Percentiles rank a stretch among this genome's conserved stretches.
Conservation (phyloP, 2,888 invertebrate genomes). For the Pseudococcus longispinus region DNA sequence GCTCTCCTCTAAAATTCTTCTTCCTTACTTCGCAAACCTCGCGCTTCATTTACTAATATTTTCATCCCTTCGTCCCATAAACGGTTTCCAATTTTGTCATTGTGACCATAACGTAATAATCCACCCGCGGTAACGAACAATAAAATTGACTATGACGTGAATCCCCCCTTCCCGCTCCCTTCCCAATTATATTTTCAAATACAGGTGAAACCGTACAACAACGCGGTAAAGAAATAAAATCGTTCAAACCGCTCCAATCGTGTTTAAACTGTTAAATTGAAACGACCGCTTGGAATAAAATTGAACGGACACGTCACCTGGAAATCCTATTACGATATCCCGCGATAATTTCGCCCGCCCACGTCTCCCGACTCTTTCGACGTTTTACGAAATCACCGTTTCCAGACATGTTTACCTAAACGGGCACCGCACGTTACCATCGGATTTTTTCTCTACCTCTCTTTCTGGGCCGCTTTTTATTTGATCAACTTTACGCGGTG, state of each 20-base stretch:
- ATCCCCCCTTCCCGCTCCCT: not conserved
- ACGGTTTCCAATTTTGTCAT: not conserved
- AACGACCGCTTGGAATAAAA: not conserved
- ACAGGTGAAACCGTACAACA: not conserved
- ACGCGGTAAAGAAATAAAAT: not conserved
- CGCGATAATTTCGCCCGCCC: not conserved
- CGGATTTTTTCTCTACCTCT: not conserved
- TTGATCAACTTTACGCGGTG: not conserved
- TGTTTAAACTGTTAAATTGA: not conserved
- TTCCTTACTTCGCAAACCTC: no score
- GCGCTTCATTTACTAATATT: no score
- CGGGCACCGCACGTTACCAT: not conserved
- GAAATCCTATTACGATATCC: not conserved
- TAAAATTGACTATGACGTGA: not conserved
- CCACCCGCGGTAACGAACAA: not conserved
- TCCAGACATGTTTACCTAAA: conserved; percentile 1
- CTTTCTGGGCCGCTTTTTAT: not conserved
- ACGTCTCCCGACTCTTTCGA: not conserved
- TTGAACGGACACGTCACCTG: not conserved
- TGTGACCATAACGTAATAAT: not conserved
- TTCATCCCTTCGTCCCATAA: no score
- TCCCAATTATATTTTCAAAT: not conserved
- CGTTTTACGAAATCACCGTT: not conserved
- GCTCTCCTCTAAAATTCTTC: no score
- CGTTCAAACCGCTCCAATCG: not conserved